Evolutionary conservation across 2,888 invertebrate genomes (phyloP), one percentile per base, ranked within the genome.

Genomic region (Rotaria sp.): DNA sequence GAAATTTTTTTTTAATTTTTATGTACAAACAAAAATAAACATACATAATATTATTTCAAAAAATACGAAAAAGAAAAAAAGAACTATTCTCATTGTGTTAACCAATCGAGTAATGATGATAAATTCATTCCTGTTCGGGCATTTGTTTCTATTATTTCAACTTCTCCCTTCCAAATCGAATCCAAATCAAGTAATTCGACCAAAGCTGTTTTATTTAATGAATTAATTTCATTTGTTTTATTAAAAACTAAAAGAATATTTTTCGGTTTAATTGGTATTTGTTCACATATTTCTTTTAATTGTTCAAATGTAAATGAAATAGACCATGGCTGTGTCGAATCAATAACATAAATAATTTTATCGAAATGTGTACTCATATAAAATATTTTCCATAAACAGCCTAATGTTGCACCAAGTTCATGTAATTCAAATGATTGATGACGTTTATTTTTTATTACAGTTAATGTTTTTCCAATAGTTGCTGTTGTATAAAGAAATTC

Each of bases 281-380:
- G 67, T 67, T 67, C 67, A 8, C 2, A 21, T 15, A 80, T 80
- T 45, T 80, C 45, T 80, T 80, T 45, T 80, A 80, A 80, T 45
- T 80, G 80, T 80, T 80, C 80, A 4, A 80, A n/a, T 41, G n/a
- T n/a, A 45, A 45, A 45, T 45, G 80, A 41, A 80, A 45, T 45
- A 24, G 80, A 26, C 26, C 45, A 45, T 45, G 80, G 45, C 45
- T 80, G 80, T 3, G 80, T 80, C 4, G 80, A 45, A 80, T 80
- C 80, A n/a, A 80, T 80, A n/a, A 80, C n/a, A 80, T 80, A 80
- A 26, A 80, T 26, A 45, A 80, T 41, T 45, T 80, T 80, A 45
- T 80, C 80, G 10, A 80, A 80, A 45, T 45, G 26, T 2, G 45
- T 45, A n/a, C 26, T 45, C n/a, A 21, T 45, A 80, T 80, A 80